Conservation (phyloP, 2,888 invertebrate genomes). For the Acleris emargana region DNA sequence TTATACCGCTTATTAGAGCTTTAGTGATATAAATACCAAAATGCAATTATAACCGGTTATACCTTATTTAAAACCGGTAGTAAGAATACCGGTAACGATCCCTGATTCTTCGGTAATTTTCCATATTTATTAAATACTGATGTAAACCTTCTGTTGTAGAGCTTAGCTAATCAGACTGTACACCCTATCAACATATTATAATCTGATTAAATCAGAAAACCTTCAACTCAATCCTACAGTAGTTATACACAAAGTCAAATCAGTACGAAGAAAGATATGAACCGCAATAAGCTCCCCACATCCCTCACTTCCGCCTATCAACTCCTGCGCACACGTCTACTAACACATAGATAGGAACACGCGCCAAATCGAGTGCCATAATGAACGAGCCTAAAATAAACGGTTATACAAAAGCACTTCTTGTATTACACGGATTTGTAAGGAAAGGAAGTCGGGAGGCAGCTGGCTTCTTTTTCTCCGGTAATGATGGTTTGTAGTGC, state of each 20-base stretch:
- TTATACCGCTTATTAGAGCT: too few species aligned
- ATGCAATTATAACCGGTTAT: too few species aligned
- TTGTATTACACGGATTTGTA: constrained; percentile 80
- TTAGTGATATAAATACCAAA: too few species aligned
- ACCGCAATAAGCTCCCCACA: constrained; percentile 20
- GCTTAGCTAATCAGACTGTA: too few species aligned
- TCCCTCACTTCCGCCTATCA: constrained; percentile 46
- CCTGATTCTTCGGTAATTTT: too few species aligned
- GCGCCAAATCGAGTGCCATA: constrained; percentile 78
- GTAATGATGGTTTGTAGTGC: constrained; percentile 81
- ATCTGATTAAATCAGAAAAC: background rate
- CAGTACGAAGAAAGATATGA: background rate
- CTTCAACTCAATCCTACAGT: background rate
- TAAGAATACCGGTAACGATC: too few species aligned
- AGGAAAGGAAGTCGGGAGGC: constrained; percentile 79
- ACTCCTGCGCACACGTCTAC: constrained; percentile 48
- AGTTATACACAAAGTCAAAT: background rate
- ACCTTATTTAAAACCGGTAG: too few species aligned
- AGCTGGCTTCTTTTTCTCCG: constrained; percentile 77
- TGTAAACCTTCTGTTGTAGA: too few species aligned
- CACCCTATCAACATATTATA: too few species aligned
- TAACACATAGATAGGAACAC: constrained; percentile 75
- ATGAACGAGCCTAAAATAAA: constrained; percentile 79
- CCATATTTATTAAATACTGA: too few species aligned
- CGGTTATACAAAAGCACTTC: constrained; percentile 69